Percentiles rank a stretch among this genome's conserved stretches.
phyloP scores from a whole-genome alignment of 2,888 invertebrate genomes.

The Acanthococcus lagerstroemiae region DNA sequence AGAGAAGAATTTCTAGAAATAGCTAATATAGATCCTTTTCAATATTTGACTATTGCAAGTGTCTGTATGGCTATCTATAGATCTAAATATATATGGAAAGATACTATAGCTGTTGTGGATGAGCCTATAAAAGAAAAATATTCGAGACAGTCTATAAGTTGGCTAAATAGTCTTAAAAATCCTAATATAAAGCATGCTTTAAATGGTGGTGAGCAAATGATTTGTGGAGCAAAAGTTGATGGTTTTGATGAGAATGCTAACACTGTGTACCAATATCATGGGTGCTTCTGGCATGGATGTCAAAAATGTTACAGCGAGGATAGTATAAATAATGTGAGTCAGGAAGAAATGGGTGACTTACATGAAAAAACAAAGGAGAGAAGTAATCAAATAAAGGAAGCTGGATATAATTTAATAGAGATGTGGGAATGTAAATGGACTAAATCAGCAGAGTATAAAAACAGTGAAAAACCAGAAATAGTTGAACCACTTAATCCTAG shows the following conservation, averaged over 20 bases:
- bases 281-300: too few species aligned
- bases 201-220: constrained; percentile 32
- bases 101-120: background rate
- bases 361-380: constrained; percentile 31
- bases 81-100: constrained; percentile 27
- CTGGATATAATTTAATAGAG: constrained; percentile 17
- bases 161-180: constrained; percentile 32
- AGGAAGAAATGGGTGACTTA: constrained; percentile 9
- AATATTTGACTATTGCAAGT: constrained; percentile 34
- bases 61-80: constrained; percentile 33
- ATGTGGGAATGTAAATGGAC: too few species aligned
- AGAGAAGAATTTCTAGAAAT: constrained; percentile 32
- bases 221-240: constrained; percentile 25
- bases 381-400: constrained; percentile 20
- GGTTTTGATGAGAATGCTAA: constrained; percentile 15
- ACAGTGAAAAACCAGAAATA: too few species aligned
- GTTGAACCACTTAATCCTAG: constrained; percentile 33
- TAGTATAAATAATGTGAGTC: constrained; percentile 18
- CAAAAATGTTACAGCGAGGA: too few species aligned
- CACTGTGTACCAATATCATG: constrained; percentile 21
- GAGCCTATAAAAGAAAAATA: constrained; percentile 31
- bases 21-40: constrained; percentile 33
- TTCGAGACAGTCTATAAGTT: too few species aligned
- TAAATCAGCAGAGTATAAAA: too few species aligned
- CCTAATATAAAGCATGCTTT: constrained; percentile 35